Percentiles rank a stretch among this genome's conserved stretches.
Conservation (phyloP, 2,888 invertebrate genomes). For the Eledone cirrhosa region DNA sequence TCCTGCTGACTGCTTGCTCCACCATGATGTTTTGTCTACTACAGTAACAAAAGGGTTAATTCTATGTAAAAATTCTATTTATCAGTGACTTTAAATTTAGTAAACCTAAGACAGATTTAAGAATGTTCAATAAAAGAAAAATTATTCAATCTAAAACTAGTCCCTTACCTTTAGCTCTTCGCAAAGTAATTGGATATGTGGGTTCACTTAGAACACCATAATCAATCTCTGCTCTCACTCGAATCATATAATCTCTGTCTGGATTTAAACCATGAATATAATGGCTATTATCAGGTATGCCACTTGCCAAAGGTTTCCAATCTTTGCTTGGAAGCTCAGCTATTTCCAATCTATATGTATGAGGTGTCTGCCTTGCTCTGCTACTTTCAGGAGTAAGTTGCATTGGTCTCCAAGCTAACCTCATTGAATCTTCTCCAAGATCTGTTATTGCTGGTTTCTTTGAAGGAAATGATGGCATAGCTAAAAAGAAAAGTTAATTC, state of each 20-base stretch:
- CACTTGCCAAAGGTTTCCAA: slow-evolving; percentile 52
- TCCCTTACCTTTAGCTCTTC: slow-evolving; percentile 53
- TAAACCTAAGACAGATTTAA: too few relatives aligned
- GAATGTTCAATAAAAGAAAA: too few relatives aligned
- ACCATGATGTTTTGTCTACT: too few relatives aligned
- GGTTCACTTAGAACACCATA: slow-evolving; percentile 93
- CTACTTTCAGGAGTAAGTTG: slow-evolving; percentile 41
- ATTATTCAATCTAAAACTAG: too few relatives aligned
- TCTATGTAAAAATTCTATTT: too few relatives aligned
- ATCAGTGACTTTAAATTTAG: too few relatives aligned
- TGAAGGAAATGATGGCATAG: slow-evolving; percentile 50
- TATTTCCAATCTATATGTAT: slow-evolving; percentile 56
- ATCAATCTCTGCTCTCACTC: slow-evolving; percentile 94
- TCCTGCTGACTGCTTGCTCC: too few relatives aligned
- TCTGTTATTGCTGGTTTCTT: slow-evolving; percentile 54
- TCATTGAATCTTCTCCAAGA: slow-evolving; percentile 53
- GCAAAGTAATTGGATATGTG: slow-evolving; percentile 78
- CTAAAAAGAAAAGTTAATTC: slow-evolving; percentile 35
- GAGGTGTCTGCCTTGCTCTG: slow-evolving; percentile 38
- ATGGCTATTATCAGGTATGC: slow-evolving; percentile 53
- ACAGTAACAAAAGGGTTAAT: too few relatives aligned
- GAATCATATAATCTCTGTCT: slow-evolving; percentile 93
- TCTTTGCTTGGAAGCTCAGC: slow-evolving; percentile 40
- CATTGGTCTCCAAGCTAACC: slow-evolving; percentile 59
- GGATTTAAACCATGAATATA: slow-evolving; percentile 75